phyloP scores from a whole-genome alignment of 2,888 invertebrate species.

The Malthinus flaveolus region DNA sequence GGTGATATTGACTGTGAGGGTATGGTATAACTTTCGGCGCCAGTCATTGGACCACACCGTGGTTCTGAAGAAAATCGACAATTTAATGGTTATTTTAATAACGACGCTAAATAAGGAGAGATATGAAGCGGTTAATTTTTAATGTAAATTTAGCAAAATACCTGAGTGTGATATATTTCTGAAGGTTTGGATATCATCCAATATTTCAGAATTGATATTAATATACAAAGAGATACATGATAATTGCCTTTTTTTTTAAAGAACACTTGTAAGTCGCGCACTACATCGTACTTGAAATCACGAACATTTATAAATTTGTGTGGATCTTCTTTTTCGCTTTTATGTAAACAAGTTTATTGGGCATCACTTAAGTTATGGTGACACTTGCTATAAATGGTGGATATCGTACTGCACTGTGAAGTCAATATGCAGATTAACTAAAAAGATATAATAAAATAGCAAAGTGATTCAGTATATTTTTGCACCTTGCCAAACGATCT shows the following conservation, averaged over 20 bases:
- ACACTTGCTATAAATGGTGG: conserved; percentile 13
- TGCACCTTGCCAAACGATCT: conserved; percentile 34
- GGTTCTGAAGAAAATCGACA: conserved; percentile 59
- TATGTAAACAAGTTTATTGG: too few species aligned
- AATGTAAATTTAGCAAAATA: conserved; percentile 2
- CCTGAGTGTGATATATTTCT: conserved; percentile 12
- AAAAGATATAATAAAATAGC: conserved; percentile 53
- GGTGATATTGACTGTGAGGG: conserved; percentile 57
- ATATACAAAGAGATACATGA: conserved; percentile 4
- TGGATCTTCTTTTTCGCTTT: too few species aligned
- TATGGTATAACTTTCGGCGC: conserved; percentile 52
- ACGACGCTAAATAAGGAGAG: too few species aligned
- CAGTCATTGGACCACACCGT: conserved; percentile 72
- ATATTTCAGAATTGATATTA: conserved; percentile 11
- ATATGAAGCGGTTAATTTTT: neutral
- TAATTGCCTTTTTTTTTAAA: conserved; percentile 1
- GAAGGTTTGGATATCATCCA: conserved; percentile 16
- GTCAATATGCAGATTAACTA: conserved; percentile 14
- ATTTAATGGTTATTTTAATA: neutral
- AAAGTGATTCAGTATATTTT: conserved; percentile 57
- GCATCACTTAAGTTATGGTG: conserved; percentile 1
- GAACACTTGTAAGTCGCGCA: neutral
- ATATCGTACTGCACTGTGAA: conserved; percentile 13
- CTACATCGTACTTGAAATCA: neutral
- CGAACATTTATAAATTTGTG: too few species aligned